A percentile compares a stretch with the other conserved stretches of the same genome.
phyloP scores from a whole-genome alignment of 2,797 vertebrate genomes.

The Centroberyx gerrardi region DNA sequence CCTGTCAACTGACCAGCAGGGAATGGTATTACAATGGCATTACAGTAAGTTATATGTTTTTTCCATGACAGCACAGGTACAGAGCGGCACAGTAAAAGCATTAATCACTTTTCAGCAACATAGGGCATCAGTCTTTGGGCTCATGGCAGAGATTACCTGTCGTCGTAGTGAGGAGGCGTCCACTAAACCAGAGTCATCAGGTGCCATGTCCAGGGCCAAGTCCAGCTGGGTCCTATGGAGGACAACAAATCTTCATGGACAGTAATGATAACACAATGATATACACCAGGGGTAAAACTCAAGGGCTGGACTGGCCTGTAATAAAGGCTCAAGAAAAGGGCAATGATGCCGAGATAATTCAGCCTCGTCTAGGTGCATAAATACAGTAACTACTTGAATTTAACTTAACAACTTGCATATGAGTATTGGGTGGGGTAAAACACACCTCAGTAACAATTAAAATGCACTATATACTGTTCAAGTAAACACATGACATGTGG shows the following conservation, averaged over 20 bases:
- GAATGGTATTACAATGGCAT: too few species aligned
- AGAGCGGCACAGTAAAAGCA: not conserved
- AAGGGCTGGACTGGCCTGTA: not conserved
- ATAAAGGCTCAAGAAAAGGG: not conserved
- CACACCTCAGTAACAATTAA: too few species aligned
- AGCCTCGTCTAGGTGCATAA: too few species aligned
- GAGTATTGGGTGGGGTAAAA: too few species aligned
- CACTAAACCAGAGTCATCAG: constrained; percentile 91
- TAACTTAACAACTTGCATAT: too few species aligned
- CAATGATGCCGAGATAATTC: too few species aligned
- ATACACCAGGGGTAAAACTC: not conserved
- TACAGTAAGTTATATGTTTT: too few species aligned
- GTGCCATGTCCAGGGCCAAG: constrained; percentile 85
- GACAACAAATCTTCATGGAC: not conserved
- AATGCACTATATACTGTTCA: too few species aligned
- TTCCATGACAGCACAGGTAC: too few species aligned
- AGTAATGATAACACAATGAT: not conserved
- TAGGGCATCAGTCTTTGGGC: not conserved
- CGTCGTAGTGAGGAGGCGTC: constrained; percentile 94
- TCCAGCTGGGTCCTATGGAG: constrained; percentile 75
- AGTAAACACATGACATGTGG: too few species aligned
- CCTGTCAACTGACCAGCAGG: too few species aligned
- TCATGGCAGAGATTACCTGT: constrained; percentile 85
- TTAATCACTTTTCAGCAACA: not conserved
- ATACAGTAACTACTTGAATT: too few species aligned